Evolutionary conservation across 2,888 invertebrate genomes (phyloP), one percentile per base, ranked within the genome.

Genomic region (Alentia gelatinosa): DNA sequence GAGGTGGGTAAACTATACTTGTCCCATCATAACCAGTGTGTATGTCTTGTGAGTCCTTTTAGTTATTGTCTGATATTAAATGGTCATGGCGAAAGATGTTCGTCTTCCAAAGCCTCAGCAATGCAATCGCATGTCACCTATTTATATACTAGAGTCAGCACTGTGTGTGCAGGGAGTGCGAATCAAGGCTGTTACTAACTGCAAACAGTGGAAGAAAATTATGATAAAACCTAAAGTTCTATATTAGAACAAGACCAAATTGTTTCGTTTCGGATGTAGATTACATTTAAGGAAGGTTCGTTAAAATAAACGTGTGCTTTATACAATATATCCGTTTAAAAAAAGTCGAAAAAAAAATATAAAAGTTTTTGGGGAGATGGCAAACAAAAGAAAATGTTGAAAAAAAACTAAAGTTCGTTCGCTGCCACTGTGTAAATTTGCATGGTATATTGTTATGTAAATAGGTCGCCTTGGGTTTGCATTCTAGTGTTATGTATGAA

Each of bases 391-490:
- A 4, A 30, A 68, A 68, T n/a, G 63, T 4, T 12, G 39, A 79
- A 79, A 35, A 79, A 79, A 79, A 37, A 37, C 7, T 1, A 74
- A 26, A 79, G 37, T 35, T 23, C 35, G 35, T 79, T 79, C 79
- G 79, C 79, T 79, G 79, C 79, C 79, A 79, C 37, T 79, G 79
- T 39, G 39, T 68, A 68, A 79, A 79, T 79, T 35, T 79, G 79
- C 79, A 35, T 79, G 39, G 35, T 79, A 79, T 39, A 26, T 74
- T 12, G 15, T 5, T 79, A 79, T 79, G 79, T 79, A 79, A 79
- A 79, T 79, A 79, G 35, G 79, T 35, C 37, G 37, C 79, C 37
- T 79, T 79, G 35, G 79, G 19, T 79, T 19, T 79, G 79, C 79
- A 39, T 79, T 79, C 15, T 35, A 19, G 39, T 79, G 39, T 79